Conservation (phyloP, 2,888 invertebrate species). For the Volucella zonaria region DNA sequence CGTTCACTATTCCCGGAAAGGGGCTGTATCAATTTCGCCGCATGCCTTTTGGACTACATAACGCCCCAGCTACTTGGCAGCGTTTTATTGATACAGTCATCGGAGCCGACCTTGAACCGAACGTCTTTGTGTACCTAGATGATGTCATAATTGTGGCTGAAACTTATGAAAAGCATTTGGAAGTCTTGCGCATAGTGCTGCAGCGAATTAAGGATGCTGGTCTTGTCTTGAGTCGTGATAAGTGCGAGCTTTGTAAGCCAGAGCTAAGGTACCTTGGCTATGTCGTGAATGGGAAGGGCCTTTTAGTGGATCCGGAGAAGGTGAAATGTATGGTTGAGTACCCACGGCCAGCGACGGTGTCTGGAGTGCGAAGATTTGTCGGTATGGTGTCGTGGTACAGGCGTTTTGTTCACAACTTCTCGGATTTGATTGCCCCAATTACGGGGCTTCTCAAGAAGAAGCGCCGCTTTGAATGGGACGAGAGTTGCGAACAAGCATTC, state of each 20-base stretch:
- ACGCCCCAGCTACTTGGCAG: slow-evolving; percentile 55
- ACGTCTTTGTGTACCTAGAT: slow-evolving; percentile 44
- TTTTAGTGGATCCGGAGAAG: slow-evolving; percentile 53
- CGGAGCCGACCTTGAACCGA: slow-evolving; percentile 25
- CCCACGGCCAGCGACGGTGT: slow-evolving; percentile 37
- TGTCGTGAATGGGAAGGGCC: slow-evolving; percentile 27
- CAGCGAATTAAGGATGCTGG: slow-evolving; percentile 4
- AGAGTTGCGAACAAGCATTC: not conserved
- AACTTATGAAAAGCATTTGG: slow-evolving; percentile 8
- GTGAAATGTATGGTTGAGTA: slow-evolving; percentile 36
- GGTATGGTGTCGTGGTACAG: slow-evolving; percentile 59
- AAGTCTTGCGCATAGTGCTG: not conserved
- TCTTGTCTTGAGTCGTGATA: slow-evolving; percentile 13
- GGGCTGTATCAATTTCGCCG: slow-evolving; percentile 27
- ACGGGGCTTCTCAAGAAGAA: slow-evolving; percentile 46
- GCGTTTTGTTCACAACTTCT: slow-evolving; percentile 45
- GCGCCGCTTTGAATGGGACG: slow-evolving; percentile 22
- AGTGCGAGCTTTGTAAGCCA: slow-evolving; percentile 48
- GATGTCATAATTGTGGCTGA: slow-evolving; percentile 33
- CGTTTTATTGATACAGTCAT: slow-evolving; percentile 46
- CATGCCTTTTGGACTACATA: slow-evolving; percentile 21
- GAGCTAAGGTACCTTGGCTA: slow-evolving; percentile 50
- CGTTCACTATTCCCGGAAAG: not conserved
- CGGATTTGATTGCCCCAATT: slow-evolving; percentile 35
- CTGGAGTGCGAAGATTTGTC: slow-evolving; percentile 32